These are phyloP conservation scores for Periophthalmus modestus DNA, from an alignment of 2,113 vertebrate genomes.

Conservation along the genomic window DNA sequence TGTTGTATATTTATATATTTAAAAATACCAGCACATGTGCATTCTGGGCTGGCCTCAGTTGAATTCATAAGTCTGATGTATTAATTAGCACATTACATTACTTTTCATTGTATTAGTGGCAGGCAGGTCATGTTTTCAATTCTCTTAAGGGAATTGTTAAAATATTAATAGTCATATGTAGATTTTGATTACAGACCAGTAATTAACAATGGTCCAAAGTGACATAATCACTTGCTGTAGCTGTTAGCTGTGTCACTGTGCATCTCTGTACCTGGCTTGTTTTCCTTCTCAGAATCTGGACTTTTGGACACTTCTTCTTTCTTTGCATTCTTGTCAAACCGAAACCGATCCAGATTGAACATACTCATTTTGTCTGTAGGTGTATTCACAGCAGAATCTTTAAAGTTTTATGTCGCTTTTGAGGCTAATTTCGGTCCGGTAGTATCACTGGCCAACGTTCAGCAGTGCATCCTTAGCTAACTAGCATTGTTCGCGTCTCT, in stretches of 20 bases:
- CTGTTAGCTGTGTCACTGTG: constrained; percentile 15
- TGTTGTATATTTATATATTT: too few species aligned
- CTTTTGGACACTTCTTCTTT: constrained; percentile 46
- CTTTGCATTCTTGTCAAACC: constrained; percentile 74
- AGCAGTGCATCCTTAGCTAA: constrained; percentile 28
- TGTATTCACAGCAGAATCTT: background rate
- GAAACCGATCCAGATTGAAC: constrained; percentile 90
- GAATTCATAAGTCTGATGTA: too few species aligned
- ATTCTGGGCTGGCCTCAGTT: too few species aligned
- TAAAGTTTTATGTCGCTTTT: constrained; percentile 51
- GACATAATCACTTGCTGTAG: background rate
- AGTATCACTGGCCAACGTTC: constrained; percentile 15
- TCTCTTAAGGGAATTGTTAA: too few species aligned
- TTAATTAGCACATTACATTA: too few species aligned
- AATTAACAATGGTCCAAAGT: background rate
- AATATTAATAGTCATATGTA: too few species aligned
- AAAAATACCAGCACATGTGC: too few species aligned
- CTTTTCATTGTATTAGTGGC: too few species aligned
- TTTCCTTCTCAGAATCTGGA: constrained; percentile 78
- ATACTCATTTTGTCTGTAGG: constrained; percentile 62
- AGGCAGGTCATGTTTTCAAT: too few species aligned
- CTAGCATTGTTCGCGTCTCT: constrained; percentile 46
- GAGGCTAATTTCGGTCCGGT: constrained; percentile 11
- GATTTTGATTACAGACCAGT: background rate
- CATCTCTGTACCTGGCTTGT: constrained; percentile 67